These are phyloP conservation scores for Apodemia mormo DNA, from an alignment of 2,888 invertebrate species.

Conservation along the genomic window DNA sequence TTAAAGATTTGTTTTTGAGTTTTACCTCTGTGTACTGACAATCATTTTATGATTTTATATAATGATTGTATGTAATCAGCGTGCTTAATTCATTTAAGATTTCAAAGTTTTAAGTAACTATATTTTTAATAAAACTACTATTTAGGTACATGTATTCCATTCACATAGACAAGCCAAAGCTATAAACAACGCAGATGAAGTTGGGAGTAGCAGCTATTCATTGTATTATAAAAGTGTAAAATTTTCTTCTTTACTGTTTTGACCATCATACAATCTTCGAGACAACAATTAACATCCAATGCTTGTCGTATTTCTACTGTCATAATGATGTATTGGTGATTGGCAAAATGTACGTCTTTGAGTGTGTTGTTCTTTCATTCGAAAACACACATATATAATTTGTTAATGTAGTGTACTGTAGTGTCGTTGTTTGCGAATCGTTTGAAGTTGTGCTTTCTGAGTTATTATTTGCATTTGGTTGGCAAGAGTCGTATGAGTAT, in stretches of 20 bases:
- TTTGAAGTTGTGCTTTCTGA: slow-evolving; percentile 6
- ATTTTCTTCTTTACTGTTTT: not conserved
- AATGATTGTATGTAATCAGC: too few relatives aligned
- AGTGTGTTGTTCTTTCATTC: not conserved
- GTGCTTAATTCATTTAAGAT: too few relatives aligned
- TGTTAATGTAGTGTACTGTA: not conserved
- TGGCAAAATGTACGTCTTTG: not conserved
- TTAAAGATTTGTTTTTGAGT: too few relatives aligned
- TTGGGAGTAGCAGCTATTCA: too few relatives aligned
- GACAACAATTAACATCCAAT: not conserved
- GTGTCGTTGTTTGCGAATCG: not conserved
- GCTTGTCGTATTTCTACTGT: not conserved
- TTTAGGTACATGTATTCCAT: too few relatives aligned
- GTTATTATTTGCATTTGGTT: not conserved
- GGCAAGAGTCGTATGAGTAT: slow-evolving; percentile 4
- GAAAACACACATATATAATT: not conserved
- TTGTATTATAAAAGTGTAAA: not conserved
- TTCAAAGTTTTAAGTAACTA: too few relatives aligned
- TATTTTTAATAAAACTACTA: too few relatives aligned
- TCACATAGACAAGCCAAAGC: too few relatives aligned
- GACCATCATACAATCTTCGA: not conserved
- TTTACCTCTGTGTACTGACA: too few relatives aligned
- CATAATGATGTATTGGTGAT: slow-evolving; percentile 5
- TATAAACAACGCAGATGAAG: too few relatives aligned
- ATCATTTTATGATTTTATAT: too few relatives aligned